Base-by-base conservation (phyloP, 1,140 invertebrate species). In the Drosophila kanapiae region DNA sequence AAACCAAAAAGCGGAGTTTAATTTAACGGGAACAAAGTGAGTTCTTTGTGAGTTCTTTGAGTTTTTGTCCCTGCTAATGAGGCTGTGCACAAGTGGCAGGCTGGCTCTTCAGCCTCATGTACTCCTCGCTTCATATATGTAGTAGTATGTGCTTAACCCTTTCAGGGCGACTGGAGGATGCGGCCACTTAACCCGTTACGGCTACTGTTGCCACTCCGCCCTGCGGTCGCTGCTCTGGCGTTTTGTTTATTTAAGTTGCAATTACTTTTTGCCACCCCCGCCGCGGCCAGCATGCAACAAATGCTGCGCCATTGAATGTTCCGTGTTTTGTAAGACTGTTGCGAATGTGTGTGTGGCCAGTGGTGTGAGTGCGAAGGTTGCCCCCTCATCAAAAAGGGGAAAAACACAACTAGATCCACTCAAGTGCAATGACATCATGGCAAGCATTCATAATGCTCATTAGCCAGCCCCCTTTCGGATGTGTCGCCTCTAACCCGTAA, bases 231-330 rank as follows among this genome's bases (percentile, higher is more conserved):
- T 48, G 49, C 82, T 68, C 64, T 63, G 62, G 62, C 75, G 69
- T 68, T 84, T 80, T 80, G 81, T 80, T 83, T 83, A 84, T 83
- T 85, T 70, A 86, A 85, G 82, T 85, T 86, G 84, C 82, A 82
- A 86, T 85, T 85, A 86, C 82, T 86, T 86, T 79, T 63, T 64
- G 64, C 82, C 49, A 78, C 78, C 78, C 82, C 62, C 67, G 18
- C 29, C 49, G 48, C 71, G 13, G 23, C 47, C 9, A 40, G 43
- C 16, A 78, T 72, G 68, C 69, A 75, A 79, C 64, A 69, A 62
- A 75, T 76, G 78, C 11, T 49, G 56, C 42, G 42, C 33, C 82
- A 67, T 75, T 75, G 51, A 86, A 63, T 71, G 76, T 49, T 14
- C 35, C 53, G n/a, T 57, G 59, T 47, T 65, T 75, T 75, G 40